These are phyloP conservation scores for Tauraco hartlaubi DNA, from an alignment of 2,797 vertebrate genomes.

Conservation along the genomic window DNA sequence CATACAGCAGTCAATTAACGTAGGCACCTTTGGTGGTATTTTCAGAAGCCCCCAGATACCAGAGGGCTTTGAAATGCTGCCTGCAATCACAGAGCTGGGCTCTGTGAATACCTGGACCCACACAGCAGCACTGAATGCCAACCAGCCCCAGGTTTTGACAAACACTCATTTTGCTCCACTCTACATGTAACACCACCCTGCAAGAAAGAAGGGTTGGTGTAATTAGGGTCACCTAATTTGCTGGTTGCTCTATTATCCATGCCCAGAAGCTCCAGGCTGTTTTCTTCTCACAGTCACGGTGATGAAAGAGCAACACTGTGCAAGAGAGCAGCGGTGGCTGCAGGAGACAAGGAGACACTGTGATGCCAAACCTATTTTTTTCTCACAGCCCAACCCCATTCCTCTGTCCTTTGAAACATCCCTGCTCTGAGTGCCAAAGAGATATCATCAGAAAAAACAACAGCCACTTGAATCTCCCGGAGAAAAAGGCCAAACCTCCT, in stretches of 20 bases:
- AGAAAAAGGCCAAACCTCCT: constrained; percentile 13
- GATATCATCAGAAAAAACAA: constrained; percentile 44
- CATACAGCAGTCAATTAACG: constrained; percentile 33
- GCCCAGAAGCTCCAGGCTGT: background rate
- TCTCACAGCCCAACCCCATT: background rate
- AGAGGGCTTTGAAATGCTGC: constrained; percentile 1
- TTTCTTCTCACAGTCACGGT: background rate
- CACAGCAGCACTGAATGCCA: background rate
- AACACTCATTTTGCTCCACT: constrained; percentile 2
- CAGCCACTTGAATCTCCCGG: background rate
- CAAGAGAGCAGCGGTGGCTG: background rate
- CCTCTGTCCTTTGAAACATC: constrained; percentile 20
- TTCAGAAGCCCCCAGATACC: constrained; percentile 34
- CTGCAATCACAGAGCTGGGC: constrained; percentile 20
- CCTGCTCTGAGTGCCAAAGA: background rate
- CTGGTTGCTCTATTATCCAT: background rate
- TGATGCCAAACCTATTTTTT: constrained; percentile 11
- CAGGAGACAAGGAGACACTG: constrained; percentile 7
- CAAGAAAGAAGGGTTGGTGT: background rate
- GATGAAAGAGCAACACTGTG: constrained; percentile 21
- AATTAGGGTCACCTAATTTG: background rate
- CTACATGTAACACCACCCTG: background rate
- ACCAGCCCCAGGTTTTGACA: background rate
- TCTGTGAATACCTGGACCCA: constrained; percentile 35
- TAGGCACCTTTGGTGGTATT: constrained; percentile 48